These are phyloP conservation scores for Hydrochoerus hydrochaeris DNA, from an alignment of 2,113 vertebrate genomes.

Conservation along the genomic window DNA sequence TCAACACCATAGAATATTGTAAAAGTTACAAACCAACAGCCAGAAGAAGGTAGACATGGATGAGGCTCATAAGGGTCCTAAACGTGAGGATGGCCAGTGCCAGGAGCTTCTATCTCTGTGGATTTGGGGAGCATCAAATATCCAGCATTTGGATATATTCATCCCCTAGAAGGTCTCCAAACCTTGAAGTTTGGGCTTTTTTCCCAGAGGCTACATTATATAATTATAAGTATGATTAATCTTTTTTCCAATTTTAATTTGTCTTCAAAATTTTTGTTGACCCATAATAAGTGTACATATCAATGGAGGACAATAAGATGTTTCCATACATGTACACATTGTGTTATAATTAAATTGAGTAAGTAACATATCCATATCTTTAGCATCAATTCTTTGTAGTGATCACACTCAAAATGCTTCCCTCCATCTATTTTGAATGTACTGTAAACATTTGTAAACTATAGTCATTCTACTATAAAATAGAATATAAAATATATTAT, in stretches of 20 bases:
- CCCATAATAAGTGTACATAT: not conserved
- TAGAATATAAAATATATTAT: too few species aligned
- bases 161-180: not conserved
- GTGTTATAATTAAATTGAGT: not conserved
- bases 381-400: not conserved
- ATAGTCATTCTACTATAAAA: not conserved
- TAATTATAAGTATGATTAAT: not conserved
- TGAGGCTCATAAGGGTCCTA: not conserved
- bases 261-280: not conserved
- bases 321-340: not conserved
- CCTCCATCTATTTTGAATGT: not conserved
- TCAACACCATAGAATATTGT: not conserved
- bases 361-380: not conserved
- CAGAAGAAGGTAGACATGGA: not conserved
- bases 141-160: not conserved
- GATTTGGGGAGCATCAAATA: not conserved
- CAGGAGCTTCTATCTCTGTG: not conserved
- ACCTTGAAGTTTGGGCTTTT: not conserved
- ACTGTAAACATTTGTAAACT: not conserved
- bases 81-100: too few species aligned
- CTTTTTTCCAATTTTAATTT: not conserved
- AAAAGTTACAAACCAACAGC: not conserved
- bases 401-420: not conserved
- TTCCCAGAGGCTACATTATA: not conserved
- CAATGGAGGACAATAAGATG: not conserved